Percentiles rank a stretch among this genome's conserved stretches.
phyloP scores from a whole-genome alignment of 1,140 invertebrate species.

The Macrosteles quadrilineatus region DNA sequence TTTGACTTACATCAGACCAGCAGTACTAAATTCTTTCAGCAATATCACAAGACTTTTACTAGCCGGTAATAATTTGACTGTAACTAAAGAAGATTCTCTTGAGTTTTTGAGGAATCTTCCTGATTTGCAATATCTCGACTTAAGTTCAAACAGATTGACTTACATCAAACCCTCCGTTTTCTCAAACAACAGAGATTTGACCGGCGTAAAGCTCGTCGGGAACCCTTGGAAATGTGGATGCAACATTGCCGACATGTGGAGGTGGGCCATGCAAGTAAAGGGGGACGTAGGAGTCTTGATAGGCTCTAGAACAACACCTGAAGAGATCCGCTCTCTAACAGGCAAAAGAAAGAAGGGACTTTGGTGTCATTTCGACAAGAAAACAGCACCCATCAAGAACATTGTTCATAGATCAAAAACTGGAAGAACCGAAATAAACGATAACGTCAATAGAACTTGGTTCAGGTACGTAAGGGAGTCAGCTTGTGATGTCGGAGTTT shows the following conservation, averaged over 20 bases:
- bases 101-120: conserved; percentile 60
- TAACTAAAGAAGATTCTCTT: conserved; percentile 51
- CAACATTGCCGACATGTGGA: conserved; percentile 68
- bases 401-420: conserved; percentile 55
- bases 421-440: conserved; percentile 58
- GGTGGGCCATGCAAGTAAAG: conserved; percentile 66
- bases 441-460: conserved; percentile 66
- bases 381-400: conserved; percentile 55
- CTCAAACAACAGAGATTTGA: conserved; percentile 56
- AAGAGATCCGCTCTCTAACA: conserved; percentile 55
- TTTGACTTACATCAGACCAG: conserved; percentile 59
- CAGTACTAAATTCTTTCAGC: conserved; percentile 60
- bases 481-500: conserved; percentile 55
- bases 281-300: conserved; percentile 64
- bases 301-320: conserved; percentile 62
- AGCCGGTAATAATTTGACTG: conserved; percentile 60
- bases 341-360: conserved; percentile 65
- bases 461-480: conserved; percentile 67
- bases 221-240: conserved; percentile 73
- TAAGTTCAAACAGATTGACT: conserved; percentile 64
- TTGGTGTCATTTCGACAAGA: conserved; percentile 64
- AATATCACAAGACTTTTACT: conserved; percentile 66
- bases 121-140: conserved; percentile 61
- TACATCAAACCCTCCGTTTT: conserved; percentile 59
- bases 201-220: conserved; percentile 62